Conservation (phyloP, 2,888 invertebrate genomes). For the Agonopterix arenella region DNA sequence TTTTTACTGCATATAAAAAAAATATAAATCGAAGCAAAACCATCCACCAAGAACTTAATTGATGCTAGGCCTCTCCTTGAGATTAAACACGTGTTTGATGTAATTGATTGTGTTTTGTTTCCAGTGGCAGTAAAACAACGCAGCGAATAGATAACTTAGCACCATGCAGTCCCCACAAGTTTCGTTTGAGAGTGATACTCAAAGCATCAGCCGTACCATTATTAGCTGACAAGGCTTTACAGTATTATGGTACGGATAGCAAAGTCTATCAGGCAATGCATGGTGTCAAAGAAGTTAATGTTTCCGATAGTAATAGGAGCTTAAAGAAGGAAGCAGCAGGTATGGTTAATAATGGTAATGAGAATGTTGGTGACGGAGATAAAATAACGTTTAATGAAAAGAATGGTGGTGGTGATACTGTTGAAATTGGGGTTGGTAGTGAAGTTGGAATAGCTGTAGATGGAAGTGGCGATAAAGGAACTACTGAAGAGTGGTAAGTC, state of each 20-base stretch:
- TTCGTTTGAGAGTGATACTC: conserved; percentile 52
- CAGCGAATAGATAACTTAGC: conserved; percentile 59
- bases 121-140: conserved; percentile 61
- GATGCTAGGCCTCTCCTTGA: too few relatives aligned
- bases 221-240: conserved; percentile 31
- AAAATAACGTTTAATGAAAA: background rate
- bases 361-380: background rate
- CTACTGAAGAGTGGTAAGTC: background rate
- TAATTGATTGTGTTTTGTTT: conserved; percentile 11
- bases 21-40: too few relatives aligned
- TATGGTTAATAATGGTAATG: background rate
- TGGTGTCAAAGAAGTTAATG: background rate
- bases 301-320: background rate
- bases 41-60: too few relatives aligned
- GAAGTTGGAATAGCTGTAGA: background rate
- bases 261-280: background rate
- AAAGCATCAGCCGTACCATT: conserved; percentile 33
- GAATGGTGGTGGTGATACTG: background rate
- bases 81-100: too few relatives aligned
- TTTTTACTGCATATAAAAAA: too few relatives aligned
- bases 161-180: conserved; percentile 66
- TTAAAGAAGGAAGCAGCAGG: background rate
- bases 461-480: background rate
- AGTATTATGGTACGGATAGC: conserved; percentile 25
- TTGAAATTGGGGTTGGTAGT: background rate